phyloP scores from a whole-genome alignment of 53 echinoderm and acorn worm genomes.

The Henricia sp. region DNA sequence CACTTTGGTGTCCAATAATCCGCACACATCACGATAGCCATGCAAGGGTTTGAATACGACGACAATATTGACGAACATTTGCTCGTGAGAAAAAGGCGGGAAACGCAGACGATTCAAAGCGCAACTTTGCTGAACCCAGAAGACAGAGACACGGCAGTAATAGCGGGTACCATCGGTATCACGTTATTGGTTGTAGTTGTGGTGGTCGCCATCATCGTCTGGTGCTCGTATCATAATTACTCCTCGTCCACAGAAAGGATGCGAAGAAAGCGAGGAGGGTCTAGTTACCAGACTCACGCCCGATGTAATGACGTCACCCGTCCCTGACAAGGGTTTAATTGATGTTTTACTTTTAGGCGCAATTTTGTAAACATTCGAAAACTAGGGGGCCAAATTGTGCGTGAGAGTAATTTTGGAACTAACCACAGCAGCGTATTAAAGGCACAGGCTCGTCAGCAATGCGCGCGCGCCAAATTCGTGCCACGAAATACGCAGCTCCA shows the following conservation, averaged over 20 bases:
- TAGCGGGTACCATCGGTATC: conserved; percentile 26
- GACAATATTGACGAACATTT: conserved; percentile 4
- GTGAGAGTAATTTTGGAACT: too few relatives aligned
- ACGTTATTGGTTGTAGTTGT: conserved; percentile 9
- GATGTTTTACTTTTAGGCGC: too few relatives aligned
- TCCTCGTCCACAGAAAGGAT: conserved; percentile 17
- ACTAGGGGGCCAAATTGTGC: too few relatives aligned
- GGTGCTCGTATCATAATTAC: conserved; percentile 45
- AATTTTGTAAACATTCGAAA: too few relatives aligned
- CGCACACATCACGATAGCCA: neutral
- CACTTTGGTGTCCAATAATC: too few relatives aligned
- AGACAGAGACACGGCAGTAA: conserved; percentile 43
- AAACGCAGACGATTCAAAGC: neutral
- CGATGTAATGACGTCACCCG: neutral
- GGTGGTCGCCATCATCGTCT: conserved; percentile 18
- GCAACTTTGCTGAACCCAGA: conserved; percentile 21
- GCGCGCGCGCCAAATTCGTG: too few relatives aligned
- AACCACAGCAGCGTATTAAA: too few relatives aligned
- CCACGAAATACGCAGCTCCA: too few relatives aligned
- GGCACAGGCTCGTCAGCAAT: too few relatives aligned
- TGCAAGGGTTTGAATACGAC: too few relatives aligned
- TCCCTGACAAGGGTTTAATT: neutral
- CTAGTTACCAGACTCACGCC: conserved; percentile 14
- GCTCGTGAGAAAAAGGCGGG: neutral
- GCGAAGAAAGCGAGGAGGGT: conserved; percentile 4